A percentile compares a stretch with the other conserved stretches of the same genome.
Conservation (phyloP, 2,888 invertebrate species). For the Folsomia manolachei region DNA sequence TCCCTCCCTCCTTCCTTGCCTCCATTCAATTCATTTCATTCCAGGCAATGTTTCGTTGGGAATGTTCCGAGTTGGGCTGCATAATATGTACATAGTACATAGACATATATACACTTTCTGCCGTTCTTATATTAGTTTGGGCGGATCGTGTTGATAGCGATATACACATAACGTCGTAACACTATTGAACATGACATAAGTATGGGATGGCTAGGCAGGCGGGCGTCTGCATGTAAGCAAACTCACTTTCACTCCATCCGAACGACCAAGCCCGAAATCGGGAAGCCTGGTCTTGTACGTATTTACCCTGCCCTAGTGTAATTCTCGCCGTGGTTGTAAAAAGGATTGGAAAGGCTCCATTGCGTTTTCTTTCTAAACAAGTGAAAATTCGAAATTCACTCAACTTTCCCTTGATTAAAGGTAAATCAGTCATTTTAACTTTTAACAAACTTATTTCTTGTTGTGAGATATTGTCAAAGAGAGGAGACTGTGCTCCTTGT, state of each 20-base stretch:
- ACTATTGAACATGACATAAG: not conserved
- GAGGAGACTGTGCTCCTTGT: too few species aligned
- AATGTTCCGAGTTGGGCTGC: not conserved
- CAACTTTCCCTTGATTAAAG: too few species aligned
- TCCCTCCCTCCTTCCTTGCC: not conserved
- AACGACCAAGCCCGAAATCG: conserved; percentile 21
- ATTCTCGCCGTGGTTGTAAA: not conserved
- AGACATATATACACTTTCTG: not conserved
- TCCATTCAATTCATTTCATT: not conserved
- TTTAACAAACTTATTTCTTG: too few species aligned
- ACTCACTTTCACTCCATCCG: not conserved
- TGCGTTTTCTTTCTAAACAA: not conserved
- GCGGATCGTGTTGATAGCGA: not conserved
- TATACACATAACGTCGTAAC: too few species aligned
- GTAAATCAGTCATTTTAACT: too few species aligned
- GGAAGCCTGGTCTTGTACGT: not conserved
- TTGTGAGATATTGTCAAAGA: too few species aligned
- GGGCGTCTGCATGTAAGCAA: not conserved
- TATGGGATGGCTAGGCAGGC: not conserved
- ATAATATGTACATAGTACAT: not conserved
- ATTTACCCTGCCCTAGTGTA: conserved; percentile 18
- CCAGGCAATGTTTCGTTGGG: not conserved
- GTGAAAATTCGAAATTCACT: not conserved
- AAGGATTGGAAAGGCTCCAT: not conserved
- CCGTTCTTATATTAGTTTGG: not conserved